phyloP scores from a whole-genome alignment of 2,113 vertebrate species.

The Amphiprion ocellaris region DNA sequence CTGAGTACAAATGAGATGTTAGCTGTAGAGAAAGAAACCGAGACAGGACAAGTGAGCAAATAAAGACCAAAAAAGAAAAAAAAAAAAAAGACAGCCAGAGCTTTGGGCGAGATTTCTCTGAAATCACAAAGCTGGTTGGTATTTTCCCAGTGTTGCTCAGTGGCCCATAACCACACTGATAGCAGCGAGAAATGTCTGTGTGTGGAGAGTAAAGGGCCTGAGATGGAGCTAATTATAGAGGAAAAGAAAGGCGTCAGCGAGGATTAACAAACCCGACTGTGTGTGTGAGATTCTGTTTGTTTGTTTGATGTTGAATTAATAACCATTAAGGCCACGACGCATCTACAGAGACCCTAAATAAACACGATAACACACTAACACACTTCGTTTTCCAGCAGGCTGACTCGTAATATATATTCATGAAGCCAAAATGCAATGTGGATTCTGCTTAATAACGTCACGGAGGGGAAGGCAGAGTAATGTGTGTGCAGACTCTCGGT shows the following conservation, averaged over 20 bases:
- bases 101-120: slow-evolving; percentile 22
- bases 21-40: slow-evolving; percentile 44
- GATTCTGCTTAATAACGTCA: slow-evolving; percentile 55
- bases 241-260: slow-evolving; percentile 1
- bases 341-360: slow-evolving; percentile 53
- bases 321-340: slow-evolving; percentile 43
- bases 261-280: slow-evolving; percentile 40
- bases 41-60: slow-evolving; percentile 41
- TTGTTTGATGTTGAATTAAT: slow-evolving; percentile 54
- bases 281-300: slow-evolving; percentile 25
- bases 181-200: slow-evolving; percentile 44
- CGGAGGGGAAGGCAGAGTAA: slow-evolving; percentile 49
- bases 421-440: slow-evolving; percentile 60
- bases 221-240: slow-evolving; percentile 39
- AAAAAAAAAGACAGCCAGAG: slow-evolving; percentile 25
- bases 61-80: slow-evolving; percentile 31
- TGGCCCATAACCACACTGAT: slow-evolving; percentile 54
- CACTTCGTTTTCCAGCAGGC: slow-evolving; percentile 66
- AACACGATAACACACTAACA: slow-evolving; percentile 58
- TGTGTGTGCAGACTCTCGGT: slow-evolving; percentile 32
- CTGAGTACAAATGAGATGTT: slow-evolving; percentile 75
- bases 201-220: slow-evolving; percentile 18
- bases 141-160: slow-evolving; percentile 43
- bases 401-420: slow-evolving; percentile 74
- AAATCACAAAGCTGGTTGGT: slow-evolving; percentile 43